Evolutionary conservation across 2,888 invertebrate species (phyloP), one percentile per base, ranked within the genome.

Genomic region (Crioceris asparagi): DNA sequence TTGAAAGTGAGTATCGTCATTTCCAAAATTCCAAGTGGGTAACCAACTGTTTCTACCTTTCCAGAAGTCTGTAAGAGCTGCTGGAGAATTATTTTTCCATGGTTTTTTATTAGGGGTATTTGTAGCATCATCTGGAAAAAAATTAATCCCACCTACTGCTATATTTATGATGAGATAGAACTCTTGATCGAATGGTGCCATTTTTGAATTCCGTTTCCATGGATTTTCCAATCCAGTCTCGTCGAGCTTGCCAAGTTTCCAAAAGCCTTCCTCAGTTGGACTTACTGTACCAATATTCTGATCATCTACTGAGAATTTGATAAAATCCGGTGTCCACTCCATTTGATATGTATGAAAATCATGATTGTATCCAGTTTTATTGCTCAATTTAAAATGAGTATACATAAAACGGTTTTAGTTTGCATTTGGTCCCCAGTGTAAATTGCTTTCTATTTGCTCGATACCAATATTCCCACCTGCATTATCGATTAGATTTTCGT

Each of bases 141-240:
- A 79, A 16, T 11, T 69, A 35, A 69, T 70, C 16, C 81, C 81
- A 12, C 82, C 81, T 6, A 54, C 48, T 16, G 55, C 56, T 17
- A 56, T 40, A 41, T 56, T 80, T 44, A 81, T 62, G 33, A 80
- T 68, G 19, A 82, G 50, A 60, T 74, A 72, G 59, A 75, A 76
- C 69, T 75, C 71, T 54, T 77, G 69, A 54, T 79, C 79, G 49
- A 79, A 79, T 2, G 79, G 79, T 10, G 79, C 78, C 75, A 78
- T 75, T 52, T 68, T 71, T 1, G 45, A 37, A 27, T 35, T 39
- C n/a, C n/a, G n/a, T 43, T 57, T 34, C 76, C 76, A 76, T 4
- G 74, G 74, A 54, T 76, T 77, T 10, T 62, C 55, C 11, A 69
- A 54, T 35, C 64, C 66, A 49, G 61, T 66, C 2, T 60, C 55